Evolutionary conservation across 2,888 invertebrate genomes (phyloP).

Genomic region (Rhamnusium bicolor): DNA sequence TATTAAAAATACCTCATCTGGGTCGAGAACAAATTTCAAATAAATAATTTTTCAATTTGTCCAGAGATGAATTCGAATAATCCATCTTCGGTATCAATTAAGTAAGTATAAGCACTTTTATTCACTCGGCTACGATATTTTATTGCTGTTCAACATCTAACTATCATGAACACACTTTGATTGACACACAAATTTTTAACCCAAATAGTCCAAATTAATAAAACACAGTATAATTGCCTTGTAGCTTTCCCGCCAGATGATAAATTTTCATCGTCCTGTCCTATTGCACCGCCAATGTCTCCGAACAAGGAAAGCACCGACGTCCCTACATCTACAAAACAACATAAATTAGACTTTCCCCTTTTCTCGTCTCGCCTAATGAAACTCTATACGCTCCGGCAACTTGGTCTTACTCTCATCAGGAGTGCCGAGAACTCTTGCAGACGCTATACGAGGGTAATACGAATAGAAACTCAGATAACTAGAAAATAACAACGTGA

Average conservation of each 20-base stretch:
- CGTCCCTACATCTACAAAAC: constrained; percentile 44
- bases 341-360: constrained; percentile 49
- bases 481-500: not conserved
- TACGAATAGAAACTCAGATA: not conserved
- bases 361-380: constrained; percentile 42
- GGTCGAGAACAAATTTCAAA: too few species aligned
- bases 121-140: too few species aligned
- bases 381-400: constrained; percentile 32
- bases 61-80: too few species aligned
- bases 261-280: constrained; percentile 42
- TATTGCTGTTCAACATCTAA: too few species aligned
- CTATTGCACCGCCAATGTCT: constrained; percentile 35
- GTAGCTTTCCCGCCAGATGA: constrained; percentile 9
- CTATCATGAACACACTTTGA: too few species aligned
- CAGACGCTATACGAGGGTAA: not conserved
- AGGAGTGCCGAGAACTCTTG: not conserved
- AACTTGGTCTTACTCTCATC: constrained; percentile 5
- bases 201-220: too few species aligned
- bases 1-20: too few species aligned
- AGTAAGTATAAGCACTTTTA: too few species aligned
- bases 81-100: too few species aligned
- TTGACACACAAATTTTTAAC: too few species aligned
- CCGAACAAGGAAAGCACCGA: constrained; percentile 41
- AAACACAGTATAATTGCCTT: constrained; percentile 15
- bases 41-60: too few species aligned